Evolutionary conservation across 2,113 vertebrate species (phyloP).

Genomic region (Cacatua alba): DNA sequence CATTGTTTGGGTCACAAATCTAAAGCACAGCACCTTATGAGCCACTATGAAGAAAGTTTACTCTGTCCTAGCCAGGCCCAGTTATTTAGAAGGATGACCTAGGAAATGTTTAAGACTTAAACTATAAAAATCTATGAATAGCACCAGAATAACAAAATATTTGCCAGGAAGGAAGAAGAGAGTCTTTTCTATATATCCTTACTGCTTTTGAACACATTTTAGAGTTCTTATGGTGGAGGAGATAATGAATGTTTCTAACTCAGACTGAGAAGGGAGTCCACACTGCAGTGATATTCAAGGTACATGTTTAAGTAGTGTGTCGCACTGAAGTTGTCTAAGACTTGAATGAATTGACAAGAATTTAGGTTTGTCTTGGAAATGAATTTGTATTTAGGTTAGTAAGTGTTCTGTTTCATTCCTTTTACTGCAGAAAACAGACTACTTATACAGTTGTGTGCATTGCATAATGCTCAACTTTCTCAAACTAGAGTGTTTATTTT

Average conservation of each 20-base stretch:
- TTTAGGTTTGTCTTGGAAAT: background rate
- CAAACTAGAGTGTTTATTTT: conserved; percentile 21
- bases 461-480: conserved; percentile 12
- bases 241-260: background rate
- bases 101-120: background rate
- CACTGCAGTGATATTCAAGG: background rate
- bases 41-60: background rate
- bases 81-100: background rate
- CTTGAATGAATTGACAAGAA: background rate
- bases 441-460: background rate
- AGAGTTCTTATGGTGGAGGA: background rate
- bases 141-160: background rate
- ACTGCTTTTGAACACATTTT: background rate
- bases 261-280: background rate
- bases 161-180: background rate
- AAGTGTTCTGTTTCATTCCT: background rate
- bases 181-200: background rate
- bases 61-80: background rate
- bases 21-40: background rate
- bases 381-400: background rate
- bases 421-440: background rate
- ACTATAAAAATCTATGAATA: background rate
- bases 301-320: background rate
- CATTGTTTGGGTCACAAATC: background rate
- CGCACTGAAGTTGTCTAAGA: background rate